These are phyloP conservation scores for Lepidurus arcticus DNA, from an alignment of 1,140 invertebrate species.

Conservation along the genomic window DNA sequence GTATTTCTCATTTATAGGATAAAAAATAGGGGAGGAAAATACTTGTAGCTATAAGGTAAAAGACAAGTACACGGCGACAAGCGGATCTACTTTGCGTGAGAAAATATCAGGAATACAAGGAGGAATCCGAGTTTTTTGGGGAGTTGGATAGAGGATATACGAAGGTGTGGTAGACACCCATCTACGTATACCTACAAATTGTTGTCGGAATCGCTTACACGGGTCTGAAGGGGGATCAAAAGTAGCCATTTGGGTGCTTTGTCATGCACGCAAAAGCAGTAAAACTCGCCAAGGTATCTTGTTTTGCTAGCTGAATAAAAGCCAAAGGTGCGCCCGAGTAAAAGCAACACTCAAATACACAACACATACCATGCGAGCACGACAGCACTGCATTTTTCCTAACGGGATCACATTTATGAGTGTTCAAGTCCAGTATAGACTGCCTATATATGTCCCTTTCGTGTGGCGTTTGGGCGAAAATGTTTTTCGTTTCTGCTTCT, in stretches of 20 bases:
- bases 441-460: no score
- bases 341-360: not conserved
- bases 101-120: not conserved
- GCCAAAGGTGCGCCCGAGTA: not conserved
- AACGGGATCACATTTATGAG: not conserved
- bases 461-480: no score
- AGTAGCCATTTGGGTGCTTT: conserved; percentile 12
- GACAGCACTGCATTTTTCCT: not conserved
- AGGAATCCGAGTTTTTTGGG: not conserved
- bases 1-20: no score
- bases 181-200: not conserved
- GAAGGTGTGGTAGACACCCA: conserved; percentile 2
- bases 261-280: conserved; percentile 12
- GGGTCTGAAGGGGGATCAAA: not conserved
- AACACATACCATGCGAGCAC: not conserved
- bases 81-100: not conserved
- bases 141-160: not conserved
- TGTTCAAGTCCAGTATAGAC: no score
- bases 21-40: no score
- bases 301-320: not conserved
- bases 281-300: not conserved
- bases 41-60: no score
- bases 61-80: no score
- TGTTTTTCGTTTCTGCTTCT: no score
- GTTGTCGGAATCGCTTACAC: not conserved